These are phyloP conservation scores for Eueides isabella DNA, from an alignment of 1,140 invertebrate genomes.

Conservation along the genomic window DNA sequence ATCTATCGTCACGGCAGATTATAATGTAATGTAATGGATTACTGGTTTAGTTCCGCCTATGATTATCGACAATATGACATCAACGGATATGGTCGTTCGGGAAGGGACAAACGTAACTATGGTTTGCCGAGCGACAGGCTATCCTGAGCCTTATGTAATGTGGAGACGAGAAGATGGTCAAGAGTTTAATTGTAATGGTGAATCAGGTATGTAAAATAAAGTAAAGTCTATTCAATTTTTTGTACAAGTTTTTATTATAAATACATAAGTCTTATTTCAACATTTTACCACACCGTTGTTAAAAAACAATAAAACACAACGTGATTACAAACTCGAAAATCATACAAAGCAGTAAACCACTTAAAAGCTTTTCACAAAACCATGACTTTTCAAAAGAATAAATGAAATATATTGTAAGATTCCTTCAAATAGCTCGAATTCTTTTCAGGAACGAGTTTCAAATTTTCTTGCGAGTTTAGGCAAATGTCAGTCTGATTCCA, in stretches of 20 bases:
- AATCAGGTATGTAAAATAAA: conserved; percentile 85
- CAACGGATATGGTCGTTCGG: conserved; percentile 93
- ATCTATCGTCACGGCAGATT: neutral
- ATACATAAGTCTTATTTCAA: neutral
- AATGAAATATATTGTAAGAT: conserved; percentile 41
- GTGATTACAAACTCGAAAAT: conserved; percentile 51
- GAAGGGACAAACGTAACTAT: conserved; percentile 94
- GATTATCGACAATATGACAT: conserved; percentile 92
- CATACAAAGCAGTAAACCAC: conserved; percentile 38
- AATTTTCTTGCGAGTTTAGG: conserved; percentile 51
- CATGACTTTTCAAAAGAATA: conserved; percentile 49
- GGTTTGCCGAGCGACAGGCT: conserved; percentile 93
- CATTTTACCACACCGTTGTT: neutral
- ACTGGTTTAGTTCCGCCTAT: conserved; percentile 88
- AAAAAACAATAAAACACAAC: conserved; percentile 41
- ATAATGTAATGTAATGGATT: conserved; percentile 13
- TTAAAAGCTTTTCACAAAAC: conserved; percentile 43
- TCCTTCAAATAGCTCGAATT: conserved; percentile 45
- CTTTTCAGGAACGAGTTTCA: conserved; percentile 46
- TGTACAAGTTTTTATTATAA: neutral
- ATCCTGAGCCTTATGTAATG: conserved; percentile 95
- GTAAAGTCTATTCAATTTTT: neutral
- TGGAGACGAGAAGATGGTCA: conserved; percentile 95
- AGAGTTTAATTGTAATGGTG: conserved; percentile 92
- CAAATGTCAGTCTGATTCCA: conserved; percentile 48